Evolutionary conservation across 1,140 invertebrate genomes (phyloP).

Genomic region (Lerema accius): DNA sequence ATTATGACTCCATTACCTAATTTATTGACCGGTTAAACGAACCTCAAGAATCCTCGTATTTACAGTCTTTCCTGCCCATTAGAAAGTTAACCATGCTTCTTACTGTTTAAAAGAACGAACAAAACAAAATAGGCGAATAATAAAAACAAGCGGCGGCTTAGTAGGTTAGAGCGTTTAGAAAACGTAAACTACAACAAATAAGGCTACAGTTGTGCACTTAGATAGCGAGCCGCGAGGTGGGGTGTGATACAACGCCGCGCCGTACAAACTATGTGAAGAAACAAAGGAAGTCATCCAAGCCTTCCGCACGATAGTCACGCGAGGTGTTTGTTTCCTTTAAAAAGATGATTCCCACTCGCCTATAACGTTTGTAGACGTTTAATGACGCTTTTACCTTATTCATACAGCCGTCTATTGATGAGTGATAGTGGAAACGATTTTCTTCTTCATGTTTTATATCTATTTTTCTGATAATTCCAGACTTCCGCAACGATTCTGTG

Average conservation of each 20-base stretch:
- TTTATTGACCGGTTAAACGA: not conserved
- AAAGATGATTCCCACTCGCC: constrained; percentile 16
- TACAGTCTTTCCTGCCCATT: not conserved
- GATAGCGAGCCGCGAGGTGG: constrained; percentile 26
- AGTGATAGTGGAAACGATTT: not conserved
- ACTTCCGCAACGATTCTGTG: too few relatives aligned
- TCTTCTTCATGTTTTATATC: not conserved
- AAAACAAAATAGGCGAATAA: not conserved
- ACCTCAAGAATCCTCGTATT: not conserved
- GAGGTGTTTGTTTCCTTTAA: constrained; percentile 42
- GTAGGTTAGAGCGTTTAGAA: constrained; percentile 31
- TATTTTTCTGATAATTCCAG: not conserved
- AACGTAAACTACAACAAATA: constrained; percentile 29
- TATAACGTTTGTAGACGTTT: constrained; percentile 22
- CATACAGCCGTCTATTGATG: constrained; percentile 1
- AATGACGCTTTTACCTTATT: not conserved
- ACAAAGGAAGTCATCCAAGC: constrained; percentile 75
- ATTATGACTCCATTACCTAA: too few relatives aligned
- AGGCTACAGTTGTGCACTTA: constrained; percentile 25
- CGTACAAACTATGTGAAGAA: constrained; percentile 66
- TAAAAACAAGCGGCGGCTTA: constrained; percentile 10
- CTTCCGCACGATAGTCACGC: constrained; percentile 64
- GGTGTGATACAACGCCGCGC: constrained; percentile 51
- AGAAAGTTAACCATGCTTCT: constrained; percentile 6
- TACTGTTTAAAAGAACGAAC: not conserved